Base-by-base conservation (phyloP, 2,113 vertebrate species). In the Stigmatopora argus region DNA sequence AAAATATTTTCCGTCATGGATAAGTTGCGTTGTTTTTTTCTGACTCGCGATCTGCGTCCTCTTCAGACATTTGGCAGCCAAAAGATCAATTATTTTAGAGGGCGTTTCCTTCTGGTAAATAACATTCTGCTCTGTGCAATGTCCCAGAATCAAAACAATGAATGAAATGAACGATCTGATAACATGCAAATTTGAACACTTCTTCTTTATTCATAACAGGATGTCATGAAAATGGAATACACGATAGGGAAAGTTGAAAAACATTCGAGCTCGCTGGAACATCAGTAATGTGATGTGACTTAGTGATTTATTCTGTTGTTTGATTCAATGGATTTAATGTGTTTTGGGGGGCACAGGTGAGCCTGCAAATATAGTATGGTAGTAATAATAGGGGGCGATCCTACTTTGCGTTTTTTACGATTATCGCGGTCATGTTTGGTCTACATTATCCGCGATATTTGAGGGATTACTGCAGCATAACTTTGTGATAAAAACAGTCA, bases 71-170 rank as follows among this genome's bases (percentile, higher is more conserved):
- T 61, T 45, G 58, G 48, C 14, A 64, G 45, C 52, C 69, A 4
- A 53, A 34, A 64, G 12, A 5, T 14, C 10, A 55, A 55, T 5
- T 52, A 64, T 12, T 56, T 57, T 47, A 75, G 46, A 19, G 71
- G 86, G 83, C 79, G 72, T 88, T 88, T 88, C 82, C 85, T 79
- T 23, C 61, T 77, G 63, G 55, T 62, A 67, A 55, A 77, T 72
- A 58, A 46, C 56, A 66, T 78, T 85, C 78, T 73, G 72, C 55
- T 78, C 19, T 64, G 26, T 73, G 64, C 35, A 64, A 44, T 72
- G 69, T 56, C 21, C 21, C 56, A 75, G 76, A 76, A 74, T 81
- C 66, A 81, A 72, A 66, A 82, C 38, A 70, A 68, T 69, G 77
- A 78, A 78, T 84, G 67, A 81, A 2, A 23, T 83, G 55, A 78